Conservation (phyloP, 2,888 invertebrate genomes). For the Nephrocerus scutellatus region DNA sequence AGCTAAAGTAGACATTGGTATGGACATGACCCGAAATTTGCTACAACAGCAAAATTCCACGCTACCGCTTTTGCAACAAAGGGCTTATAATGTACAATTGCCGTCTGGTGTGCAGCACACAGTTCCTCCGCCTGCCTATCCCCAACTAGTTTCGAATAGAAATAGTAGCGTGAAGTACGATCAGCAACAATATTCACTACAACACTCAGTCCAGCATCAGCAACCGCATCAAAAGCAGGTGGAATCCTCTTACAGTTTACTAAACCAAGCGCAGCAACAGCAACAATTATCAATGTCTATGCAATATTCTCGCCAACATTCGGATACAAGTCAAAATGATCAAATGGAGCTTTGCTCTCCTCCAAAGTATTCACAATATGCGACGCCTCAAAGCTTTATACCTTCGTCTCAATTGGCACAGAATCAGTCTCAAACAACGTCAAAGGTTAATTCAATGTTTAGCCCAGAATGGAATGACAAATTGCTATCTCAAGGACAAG, state of each 20-base stretch:
- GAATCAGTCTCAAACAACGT: slow-evolving; percentile 25
- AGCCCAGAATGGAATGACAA: slow-evolving; percentile 47
- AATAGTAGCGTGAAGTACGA: slow-evolving; percentile 29
- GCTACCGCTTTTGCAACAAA: slow-evolving; percentile 18
- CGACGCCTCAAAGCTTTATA: slow-evolving; percentile 20
- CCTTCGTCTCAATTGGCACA: slow-evolving; percentile 18
- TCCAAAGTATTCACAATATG: slow-evolving; percentile 25
- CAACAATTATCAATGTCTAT: no score
- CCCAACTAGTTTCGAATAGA: slow-evolving; percentile 17
- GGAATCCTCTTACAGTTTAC: no score
- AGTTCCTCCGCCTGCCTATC: slow-evolving; percentile 20
- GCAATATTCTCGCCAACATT: slow-evolving; percentile 12
- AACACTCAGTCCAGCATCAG: no score
- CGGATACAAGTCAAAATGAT: slow-evolving; percentile 19
- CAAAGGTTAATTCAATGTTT: slow-evolving; percentile 37
- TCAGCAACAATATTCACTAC: no score
- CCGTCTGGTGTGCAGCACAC: slow-evolving; percentile 23
- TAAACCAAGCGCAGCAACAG: slow-evolving; percentile 30
- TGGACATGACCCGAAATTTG: slow-evolving; percentile 25
- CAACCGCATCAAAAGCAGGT: no score
- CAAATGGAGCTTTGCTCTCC: slow-evolving; percentile 30
- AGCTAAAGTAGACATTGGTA: no score
- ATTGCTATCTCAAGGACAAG: slow-evolving; percentile 24
- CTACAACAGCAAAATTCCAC: slow-evolving; percentile 19
- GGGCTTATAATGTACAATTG: slow-evolving; percentile 21